Evolutionary conservation across 2,888 invertebrate genomes (phyloP), one percentile per base, ranked within the genome.

Genomic region (Agonopterix alstromeriana): DNA sequence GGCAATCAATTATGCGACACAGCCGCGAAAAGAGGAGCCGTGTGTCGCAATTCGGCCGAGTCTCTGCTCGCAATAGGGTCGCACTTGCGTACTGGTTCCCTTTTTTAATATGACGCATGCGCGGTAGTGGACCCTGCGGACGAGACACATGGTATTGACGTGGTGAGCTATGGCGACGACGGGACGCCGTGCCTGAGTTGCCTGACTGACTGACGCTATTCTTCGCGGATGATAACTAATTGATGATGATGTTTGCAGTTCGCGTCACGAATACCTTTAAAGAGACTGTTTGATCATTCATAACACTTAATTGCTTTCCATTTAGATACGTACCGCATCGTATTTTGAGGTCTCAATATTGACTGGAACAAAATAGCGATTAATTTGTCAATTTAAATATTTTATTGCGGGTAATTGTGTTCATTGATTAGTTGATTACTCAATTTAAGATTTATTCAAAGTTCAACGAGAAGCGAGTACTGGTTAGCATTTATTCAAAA

Each of bases 1-100:
- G 77, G 74, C 83, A 78, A 86, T 84, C 77, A 85, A 84, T 86
- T 84, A 86, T 81, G 83, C 79, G 86, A 85, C 84, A 82, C 57
- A 67, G 73, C 65, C 64, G 67, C 67, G 68, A 65, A 70, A 77
- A 78, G 79, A 81, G 69, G 77, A 78, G 72, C 64, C 73, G 77
- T 64, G 69, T 79, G 80, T 78, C 77, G 80, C 77, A 72, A 77
- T 61, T 72, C 61, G 60, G 67, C 66, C 42, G 62, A 60, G 59
- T 56, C 54, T 49, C 38, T 17, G 27, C 17, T 40, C 36, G 45
- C 38, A 46, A 12, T 14, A 44, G 44, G 45, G 56, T 57, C 58
- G 74, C 78, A 77, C 82, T 79, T 78, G 83, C 83, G 83, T 73
- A 59, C 53, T 48, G 48, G 52, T 50, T 58, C 56, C 56, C 54